Percentiles rank a stretch among this genome's conserved stretches.
Evolutionary conservation across 2,888 invertebrate genomes (phyloP).

Genomic region (Eilema sororculum): DNA sequence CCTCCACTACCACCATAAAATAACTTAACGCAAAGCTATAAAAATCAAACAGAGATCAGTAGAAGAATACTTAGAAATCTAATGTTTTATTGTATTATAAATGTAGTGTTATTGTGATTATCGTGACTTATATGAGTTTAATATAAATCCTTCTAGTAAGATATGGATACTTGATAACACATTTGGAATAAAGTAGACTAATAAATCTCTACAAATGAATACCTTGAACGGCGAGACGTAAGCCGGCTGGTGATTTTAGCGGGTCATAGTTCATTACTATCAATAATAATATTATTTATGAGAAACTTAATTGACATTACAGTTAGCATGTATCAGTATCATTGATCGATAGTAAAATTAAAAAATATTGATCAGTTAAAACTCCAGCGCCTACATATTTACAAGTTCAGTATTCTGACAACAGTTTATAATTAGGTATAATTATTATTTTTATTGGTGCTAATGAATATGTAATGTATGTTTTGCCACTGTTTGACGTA

Average conservation of each 20-base stretch:
- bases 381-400: neutral
- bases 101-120: neutral
- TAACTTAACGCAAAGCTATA: neutral
- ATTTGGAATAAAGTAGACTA: conserved; percentile 58
- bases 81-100: neutral
- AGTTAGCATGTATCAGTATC: conserved; percentile 43
- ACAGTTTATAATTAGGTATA: neutral
- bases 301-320: conserved; percentile 57
- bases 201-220: conserved; percentile 49
- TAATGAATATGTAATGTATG: neutral
- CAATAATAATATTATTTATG: conserved; percentile 69
- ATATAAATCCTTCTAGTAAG: conserved; percentile 17
- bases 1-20: too few species aligned
- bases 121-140: conserved; percentile 20
- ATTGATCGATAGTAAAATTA: conserved; percentile 18
- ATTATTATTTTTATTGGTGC: neutral
- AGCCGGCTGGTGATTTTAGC: conserved; percentile 41
- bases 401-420: neutral
- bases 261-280: conserved; percentile 75
- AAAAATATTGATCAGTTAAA: neutral
- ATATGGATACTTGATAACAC: conserved; percentile 52
- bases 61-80: neutral
- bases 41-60: neutral
- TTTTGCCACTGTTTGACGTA: neutral
- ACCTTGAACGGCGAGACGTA: conserved; percentile 69